Evolutionary conservation across 2,888 invertebrate species (phyloP).

Genomic region (Stenchaetothrips biformis): DNA sequence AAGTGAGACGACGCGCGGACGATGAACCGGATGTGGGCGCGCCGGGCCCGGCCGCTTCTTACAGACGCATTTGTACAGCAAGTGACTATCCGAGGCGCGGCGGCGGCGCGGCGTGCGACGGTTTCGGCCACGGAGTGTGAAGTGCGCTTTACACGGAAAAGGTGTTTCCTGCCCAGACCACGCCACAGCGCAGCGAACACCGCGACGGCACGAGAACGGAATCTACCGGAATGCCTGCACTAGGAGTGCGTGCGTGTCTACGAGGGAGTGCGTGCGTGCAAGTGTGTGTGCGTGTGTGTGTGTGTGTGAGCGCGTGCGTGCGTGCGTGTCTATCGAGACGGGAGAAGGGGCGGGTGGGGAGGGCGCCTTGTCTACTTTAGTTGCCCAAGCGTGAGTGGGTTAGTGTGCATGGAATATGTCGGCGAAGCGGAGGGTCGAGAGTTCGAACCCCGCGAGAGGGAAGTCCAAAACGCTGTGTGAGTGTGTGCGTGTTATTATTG

Average conservation of each 20-base stretch:
- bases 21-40: too few relatives aligned
- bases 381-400: neutral
- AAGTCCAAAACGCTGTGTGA: too few relatives aligned
- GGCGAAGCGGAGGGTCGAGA: too few relatives aligned
- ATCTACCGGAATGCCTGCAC: neutral
- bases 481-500: too few relatives aligned
- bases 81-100: too few relatives aligned
- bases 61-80: too few relatives aligned
- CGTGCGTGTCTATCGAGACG: neutral
- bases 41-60: too few relatives aligned
- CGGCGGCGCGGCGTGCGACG: too few relatives aligned
- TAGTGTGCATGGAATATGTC: too few relatives aligned
- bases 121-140: neutral
- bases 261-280: neutral
- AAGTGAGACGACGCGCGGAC: too few relatives aligned
- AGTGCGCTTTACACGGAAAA: neutral
- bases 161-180: neutral
- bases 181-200: neutral
- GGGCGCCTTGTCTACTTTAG: neutral
- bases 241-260: neutral
- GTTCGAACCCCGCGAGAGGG: too few relatives aligned
- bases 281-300: neutral
- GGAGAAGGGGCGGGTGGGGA: neutral
- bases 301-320: neutral
- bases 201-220: neutral